These are phyloP conservation scores for Heliconius nattereri DNA, from an alignment of 1,140 invertebrate species.

Conservation along the genomic window DNA sequence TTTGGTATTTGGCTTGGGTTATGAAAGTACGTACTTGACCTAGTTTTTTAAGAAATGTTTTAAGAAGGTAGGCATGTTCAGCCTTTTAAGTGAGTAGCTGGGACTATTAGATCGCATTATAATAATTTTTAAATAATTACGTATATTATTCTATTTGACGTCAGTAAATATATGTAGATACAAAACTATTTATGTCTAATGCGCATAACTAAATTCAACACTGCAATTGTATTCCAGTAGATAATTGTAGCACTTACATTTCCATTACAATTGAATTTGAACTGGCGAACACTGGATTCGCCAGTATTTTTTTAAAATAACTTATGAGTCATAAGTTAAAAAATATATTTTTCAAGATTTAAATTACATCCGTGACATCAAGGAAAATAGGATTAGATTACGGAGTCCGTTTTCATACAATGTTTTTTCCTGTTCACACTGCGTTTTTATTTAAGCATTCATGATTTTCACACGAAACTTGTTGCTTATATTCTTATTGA, in stretches of 20 bases:
- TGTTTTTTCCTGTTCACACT: background rate
- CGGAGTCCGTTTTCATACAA: background rate
- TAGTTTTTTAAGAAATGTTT: background rate
- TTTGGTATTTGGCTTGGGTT: background rate
- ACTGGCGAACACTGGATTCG: too few species aligned
- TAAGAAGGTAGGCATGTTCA: background rate
- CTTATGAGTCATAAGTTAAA: too few species aligned
- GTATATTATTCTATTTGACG: too few species aligned
- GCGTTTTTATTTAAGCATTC: constrained; percentile 1
- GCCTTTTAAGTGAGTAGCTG: background rate
- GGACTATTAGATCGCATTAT: background rate
- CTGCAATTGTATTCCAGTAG: background rate
- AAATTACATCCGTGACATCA: background rate
- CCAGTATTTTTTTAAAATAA: too few species aligned
- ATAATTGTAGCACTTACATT: background rate
- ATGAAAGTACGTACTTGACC: background rate
- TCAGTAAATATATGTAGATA: background rate
- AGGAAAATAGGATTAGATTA: background rate
- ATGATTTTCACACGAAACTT: background rate
- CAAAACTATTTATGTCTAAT: background rate
- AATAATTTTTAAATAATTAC: background rate
- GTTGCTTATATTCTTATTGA: background rate
- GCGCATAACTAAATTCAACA: background rate
- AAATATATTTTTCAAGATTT: too few species aligned
- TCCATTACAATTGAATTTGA: too few species aligned